Evolutionary conservation across 2,888 invertebrate genomes (phyloP).

Genomic region (Chrysomela aeneicollis): DNA sequence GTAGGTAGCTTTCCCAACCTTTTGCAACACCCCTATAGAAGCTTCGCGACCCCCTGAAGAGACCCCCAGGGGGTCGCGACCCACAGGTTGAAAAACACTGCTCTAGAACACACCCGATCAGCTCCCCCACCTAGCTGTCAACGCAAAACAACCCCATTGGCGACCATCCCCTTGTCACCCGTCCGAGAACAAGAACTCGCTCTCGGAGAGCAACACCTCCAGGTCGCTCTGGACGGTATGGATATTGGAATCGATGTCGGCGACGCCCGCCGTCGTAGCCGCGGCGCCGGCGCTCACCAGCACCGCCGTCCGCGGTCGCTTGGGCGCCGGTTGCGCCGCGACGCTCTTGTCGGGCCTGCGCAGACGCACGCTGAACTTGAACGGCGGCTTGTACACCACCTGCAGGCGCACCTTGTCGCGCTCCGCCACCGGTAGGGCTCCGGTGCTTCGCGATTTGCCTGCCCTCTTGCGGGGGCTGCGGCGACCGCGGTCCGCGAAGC

Average conservation of each 20-base stretch:
- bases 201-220: constrained; percentile 68
- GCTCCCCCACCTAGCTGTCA: background rate
- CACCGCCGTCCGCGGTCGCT: constrained; percentile 61
- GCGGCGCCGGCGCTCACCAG: constrained; percentile 58
- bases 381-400: constrained; percentile 87
- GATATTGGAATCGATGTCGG: constrained; percentile 65
- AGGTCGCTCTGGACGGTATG: constrained; percentile 70
- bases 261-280: constrained; percentile 46
- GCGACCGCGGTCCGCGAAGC: constrained; percentile 68
- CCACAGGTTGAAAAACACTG: no score
- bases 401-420: constrained; percentile 79
- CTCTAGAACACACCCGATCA: no score
- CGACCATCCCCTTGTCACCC: constrained; percentile 40
- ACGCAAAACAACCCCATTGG: no score
- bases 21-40: no score
- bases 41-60: no score
- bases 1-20: no score
- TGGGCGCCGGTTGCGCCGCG: constrained; percentile 62
- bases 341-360: constrained; percentile 75
- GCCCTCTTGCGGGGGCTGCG: constrained; percentile 63
- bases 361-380: constrained; percentile 84
- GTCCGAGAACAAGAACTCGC: constrained; percentile 66
- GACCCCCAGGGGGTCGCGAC: no score
- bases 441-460: constrained; percentile 67
- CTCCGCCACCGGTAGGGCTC: constrained; percentile 64